phyloP scores from a whole-genome alignment of 2,797 vertebrate species.

The Yasuhikotakia modesta region DNA sequence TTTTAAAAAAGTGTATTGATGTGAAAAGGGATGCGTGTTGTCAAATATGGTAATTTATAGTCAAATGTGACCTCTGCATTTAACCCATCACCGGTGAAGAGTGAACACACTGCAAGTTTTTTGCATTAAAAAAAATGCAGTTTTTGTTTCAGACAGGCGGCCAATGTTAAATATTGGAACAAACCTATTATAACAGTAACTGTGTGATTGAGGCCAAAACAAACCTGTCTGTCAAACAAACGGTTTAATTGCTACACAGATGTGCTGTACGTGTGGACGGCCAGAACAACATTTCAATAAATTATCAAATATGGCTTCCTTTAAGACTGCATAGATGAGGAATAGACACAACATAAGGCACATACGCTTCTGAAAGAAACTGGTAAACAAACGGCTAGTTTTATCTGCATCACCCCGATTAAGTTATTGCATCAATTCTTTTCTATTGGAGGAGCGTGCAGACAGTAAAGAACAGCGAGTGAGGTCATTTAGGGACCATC shows the following conservation, averaged over 20 bases:
- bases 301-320: constrained; percentile 58
- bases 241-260: constrained; percentile 55
- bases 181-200: no score
- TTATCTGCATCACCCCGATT: neutral
- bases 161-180: no score
- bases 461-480: constrained; percentile 37
- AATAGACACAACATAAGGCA: constrained; percentile 43
- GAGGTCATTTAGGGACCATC: constrained; percentile 27
- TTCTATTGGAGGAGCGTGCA: constrained; percentile 2
- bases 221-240: constrained; percentile 16
- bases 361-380: constrained; percentile 18
- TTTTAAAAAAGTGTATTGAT: no score
- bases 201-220: neutral
- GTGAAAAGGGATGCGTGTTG: no score
- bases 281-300: constrained; percentile 61
- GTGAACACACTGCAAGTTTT: no score
- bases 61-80: no score
- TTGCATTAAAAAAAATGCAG: no score
- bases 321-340: constrained; percentile 47
- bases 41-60: no score
- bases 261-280: constrained; percentile 8
- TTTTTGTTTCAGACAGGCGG: no score
- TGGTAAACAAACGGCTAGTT: constrained; percentile 16
- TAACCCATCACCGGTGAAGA: no score
- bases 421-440: neutral